Evolutionary conservation across 2,797 vertebrate genomes (phyloP).

Genomic region (Gymnothorax javanicus): DNA sequence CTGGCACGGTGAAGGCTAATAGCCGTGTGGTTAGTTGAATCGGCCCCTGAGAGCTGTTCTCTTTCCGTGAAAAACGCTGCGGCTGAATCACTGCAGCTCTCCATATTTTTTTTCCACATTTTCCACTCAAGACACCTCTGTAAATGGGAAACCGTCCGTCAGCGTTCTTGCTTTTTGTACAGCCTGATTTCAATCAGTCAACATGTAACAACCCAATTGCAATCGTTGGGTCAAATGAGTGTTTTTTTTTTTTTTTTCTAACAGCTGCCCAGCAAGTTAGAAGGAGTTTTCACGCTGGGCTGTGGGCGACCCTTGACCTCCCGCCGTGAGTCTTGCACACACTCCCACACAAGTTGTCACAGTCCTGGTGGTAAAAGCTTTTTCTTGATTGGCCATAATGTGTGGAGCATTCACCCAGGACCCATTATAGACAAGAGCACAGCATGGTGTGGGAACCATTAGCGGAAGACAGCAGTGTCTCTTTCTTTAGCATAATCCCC

Average conservation of each 20-base stretch:
- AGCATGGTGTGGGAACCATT: neutral
- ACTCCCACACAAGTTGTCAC: neutral
- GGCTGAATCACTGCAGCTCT: neutral
- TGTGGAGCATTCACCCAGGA: neutral
- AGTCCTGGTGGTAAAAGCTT: neutral
- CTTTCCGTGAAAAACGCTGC: neutral
- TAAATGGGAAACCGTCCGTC: neutral
- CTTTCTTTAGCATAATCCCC: neutral
- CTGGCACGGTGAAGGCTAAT: conserved; percentile 5
- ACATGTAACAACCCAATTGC: neutral
- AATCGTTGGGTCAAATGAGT: neutral
- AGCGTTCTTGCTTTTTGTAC: too few relatives aligned
- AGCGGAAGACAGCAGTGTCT: neutral
- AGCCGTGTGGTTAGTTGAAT: neutral
- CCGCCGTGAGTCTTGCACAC: neutral
- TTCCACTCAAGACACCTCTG: neutral
- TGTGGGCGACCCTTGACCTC: neutral
- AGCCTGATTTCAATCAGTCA: neutral
- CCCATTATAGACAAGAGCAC: neutral
- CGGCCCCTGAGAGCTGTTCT: neutral
- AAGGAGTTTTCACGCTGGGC: neutral
- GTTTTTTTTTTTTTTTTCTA: neutral
- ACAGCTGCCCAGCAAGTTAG: neutral
- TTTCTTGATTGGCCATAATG: neutral
- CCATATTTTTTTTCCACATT: neutral